Base-by-base conservation (phyloP, 2,797 vertebrate genomes). In the Protonibea diacanthus region DNA sequence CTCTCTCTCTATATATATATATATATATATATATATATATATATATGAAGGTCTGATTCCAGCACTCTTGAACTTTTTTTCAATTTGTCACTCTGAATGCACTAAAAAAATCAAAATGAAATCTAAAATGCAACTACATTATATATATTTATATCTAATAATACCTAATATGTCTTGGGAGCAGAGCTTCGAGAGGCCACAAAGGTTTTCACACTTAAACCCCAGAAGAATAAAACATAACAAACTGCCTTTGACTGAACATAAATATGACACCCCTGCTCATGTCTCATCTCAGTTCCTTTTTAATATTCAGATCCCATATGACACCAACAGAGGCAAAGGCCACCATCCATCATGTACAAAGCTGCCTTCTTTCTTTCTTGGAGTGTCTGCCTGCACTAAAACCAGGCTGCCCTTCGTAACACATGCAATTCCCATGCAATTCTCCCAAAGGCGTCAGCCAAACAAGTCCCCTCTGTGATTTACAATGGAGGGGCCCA, bases 401-500 rank as follows among this genome's bases (percentile, higher is more conserved):
- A 56, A 65, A 82, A 76, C 68, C 66, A 56, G 78, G 55, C 76
- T 57, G 75, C 64, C 72, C 71, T 86, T 64, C 80, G 23, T 64
- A 69, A 82, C 83, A 77, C 79, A 81, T 87, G 84, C 77, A 84
- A 83, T 88, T 86, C 79, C 87, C 87, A 79, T 78, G 79, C 74
- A 74, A 77, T 84, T 83, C 82, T 86, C 83, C 82, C 73, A 84
- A 86, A 86, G 86, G 85, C 64, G 55, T 81, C 86, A 61, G 81
- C 78, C 72, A 87, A 89, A 88, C 88, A 92, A 91, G 79, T 76
- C 78, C 83, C 81, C 78, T 83, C 86, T 91, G 83, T 94, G 90
- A 93, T 92, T 93, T 92, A 94, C 88, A 91, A 88, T 82, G 70
- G 75, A 88, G 77, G 77, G 84, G 73, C 74, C 86, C 64, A 69